Base-by-base conservation (phyloP, 2,113 vertebrate species). In the Carassius gibelio region DNA sequence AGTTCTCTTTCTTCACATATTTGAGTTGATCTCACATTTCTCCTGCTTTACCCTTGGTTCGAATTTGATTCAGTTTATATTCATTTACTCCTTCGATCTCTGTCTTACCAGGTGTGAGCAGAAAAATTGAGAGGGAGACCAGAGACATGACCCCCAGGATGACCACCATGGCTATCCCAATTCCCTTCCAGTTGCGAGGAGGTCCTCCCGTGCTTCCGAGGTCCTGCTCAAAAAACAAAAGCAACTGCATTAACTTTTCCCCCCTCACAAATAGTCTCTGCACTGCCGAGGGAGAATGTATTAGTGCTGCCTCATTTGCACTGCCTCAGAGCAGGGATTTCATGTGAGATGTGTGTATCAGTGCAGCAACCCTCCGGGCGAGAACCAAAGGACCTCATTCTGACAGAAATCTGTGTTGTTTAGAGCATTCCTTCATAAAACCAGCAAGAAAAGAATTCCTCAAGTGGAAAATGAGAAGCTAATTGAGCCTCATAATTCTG, bases 121-220 rank as follows among this genome's bases (percentile, higher is more conserved):
- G 61, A 88, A 95, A 84, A 88, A 96, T 93, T 0, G 95, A 93
- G 50, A 96, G 92, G 14, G 93, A 92, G 86, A 96, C 95, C 88
- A 96, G 88, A 3, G 95, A 95, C 94, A 96, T 93, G 10, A 96
- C 95, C 2, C 90, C 92, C 87, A 94, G 50, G 77, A 96, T 96
- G 84, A 96, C 95, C 90, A 95, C 91, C 93, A 96, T 87, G 42
- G 95, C 94, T 0, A 96, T 95, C 13, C 94, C 94, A 21, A 96
- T 95, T 84, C 95, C 95, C 86, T 95, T 95, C 95, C 95, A 96
- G 88, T 96, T 96, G 74, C 94, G 90, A 0, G 95, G 95, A 8
- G 95, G 94, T 23, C 93, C 93, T 0, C 91, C 91, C 55, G 92
- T 84, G 59, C 93, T 91, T 23, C 94, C 90, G 90, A 95, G 90